phyloP scores from a whole-genome alignment of 1,140 invertebrate species.

The Coenobita brevimanus region DNA sequence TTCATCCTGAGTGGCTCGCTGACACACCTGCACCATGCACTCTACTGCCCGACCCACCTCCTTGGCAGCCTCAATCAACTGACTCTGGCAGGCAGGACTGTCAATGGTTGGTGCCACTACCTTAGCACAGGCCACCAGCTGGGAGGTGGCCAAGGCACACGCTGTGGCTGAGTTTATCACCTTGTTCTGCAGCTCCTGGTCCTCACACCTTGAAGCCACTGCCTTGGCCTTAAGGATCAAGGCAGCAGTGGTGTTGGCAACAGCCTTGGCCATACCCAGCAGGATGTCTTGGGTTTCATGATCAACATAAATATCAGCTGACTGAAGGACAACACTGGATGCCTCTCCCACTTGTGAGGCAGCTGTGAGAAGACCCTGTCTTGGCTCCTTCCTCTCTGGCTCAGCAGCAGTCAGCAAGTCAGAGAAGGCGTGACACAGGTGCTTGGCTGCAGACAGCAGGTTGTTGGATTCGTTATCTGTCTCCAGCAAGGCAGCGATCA shows the following conservation, averaged over 20 bases:
- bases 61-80: conserved; percentile 92
- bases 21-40: conserved; percentile 89
- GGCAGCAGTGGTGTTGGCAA: conserved; percentile 96
- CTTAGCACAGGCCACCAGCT: conserved; percentile 97
- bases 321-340: conserved; percentile 93
- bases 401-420: conserved; percentile 95
- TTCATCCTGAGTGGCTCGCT: conserved; percentile 81
- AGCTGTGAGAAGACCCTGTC: conserved; percentile 93
- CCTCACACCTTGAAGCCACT: conserved; percentile 88
- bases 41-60: conserved; percentile 96
- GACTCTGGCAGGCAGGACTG: conserved; percentile 94
- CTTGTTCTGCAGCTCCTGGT: conserved; percentile 81
- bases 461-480: conserved; percentile 88
- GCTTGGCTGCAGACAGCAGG: conserved; percentile 92
- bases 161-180: conserved; percentile 96
- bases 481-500: conserved; percentile 94
- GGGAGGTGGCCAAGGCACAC: conserved; percentile 97
- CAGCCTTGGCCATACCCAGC: conserved; percentile 92
- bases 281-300: conserved; percentile 82
- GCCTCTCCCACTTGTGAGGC: conserved; percentile 97
- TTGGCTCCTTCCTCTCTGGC: conserved; percentile 90
- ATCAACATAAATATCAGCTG: conserved; percentile 87
- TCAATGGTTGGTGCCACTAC: conserved; percentile 83
- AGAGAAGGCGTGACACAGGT: conserved; percentile 93
- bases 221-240: conserved; percentile 96